A percentile compares a stretch with the other conserved stretches of the same genome.
Evolutionary conservation across 2,797 vertebrate species (phyloP).

Genomic region (Oreortyx pictus): DNA sequence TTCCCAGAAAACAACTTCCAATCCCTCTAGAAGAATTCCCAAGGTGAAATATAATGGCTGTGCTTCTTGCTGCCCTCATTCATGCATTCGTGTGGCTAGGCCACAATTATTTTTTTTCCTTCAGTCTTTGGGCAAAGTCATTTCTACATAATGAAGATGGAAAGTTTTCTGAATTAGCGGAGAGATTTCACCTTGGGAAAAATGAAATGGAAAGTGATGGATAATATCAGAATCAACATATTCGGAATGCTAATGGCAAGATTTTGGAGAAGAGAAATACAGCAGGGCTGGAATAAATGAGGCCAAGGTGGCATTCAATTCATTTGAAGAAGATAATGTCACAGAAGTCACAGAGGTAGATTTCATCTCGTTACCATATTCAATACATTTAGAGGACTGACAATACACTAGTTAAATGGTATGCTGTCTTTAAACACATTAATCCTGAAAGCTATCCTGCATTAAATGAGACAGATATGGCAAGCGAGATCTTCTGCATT

Average conservation of each 20-base stretch:
- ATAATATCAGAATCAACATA: neutral
- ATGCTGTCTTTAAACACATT: neutral
- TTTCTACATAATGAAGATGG: neutral
- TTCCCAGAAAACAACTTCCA: neutral
- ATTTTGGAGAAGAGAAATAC: neutral
- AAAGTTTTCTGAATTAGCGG: neutral
- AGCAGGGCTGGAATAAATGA: constrained; percentile 1
- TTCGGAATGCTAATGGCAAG: neutral
- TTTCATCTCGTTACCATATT: neutral
- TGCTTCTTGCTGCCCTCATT: neutral
- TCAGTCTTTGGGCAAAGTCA: neutral
- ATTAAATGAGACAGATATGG: neutral
- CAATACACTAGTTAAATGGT: neutral
- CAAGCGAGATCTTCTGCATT: neutral
- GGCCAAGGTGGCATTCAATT: neutral
- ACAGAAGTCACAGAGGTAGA: neutral
- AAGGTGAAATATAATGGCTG: neutral
- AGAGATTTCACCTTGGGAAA: constrained; percentile 20
- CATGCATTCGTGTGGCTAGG: neutral
- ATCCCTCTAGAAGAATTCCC: neutral
- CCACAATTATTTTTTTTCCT: neutral
- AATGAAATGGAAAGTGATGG: neutral
- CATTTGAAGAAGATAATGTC: neutral
- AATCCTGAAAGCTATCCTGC: neutral
- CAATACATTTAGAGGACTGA: neutral